Base-by-base conservation (phyloP, 2,888 invertebrate genomes). In the Archips crataeganus region DNA sequence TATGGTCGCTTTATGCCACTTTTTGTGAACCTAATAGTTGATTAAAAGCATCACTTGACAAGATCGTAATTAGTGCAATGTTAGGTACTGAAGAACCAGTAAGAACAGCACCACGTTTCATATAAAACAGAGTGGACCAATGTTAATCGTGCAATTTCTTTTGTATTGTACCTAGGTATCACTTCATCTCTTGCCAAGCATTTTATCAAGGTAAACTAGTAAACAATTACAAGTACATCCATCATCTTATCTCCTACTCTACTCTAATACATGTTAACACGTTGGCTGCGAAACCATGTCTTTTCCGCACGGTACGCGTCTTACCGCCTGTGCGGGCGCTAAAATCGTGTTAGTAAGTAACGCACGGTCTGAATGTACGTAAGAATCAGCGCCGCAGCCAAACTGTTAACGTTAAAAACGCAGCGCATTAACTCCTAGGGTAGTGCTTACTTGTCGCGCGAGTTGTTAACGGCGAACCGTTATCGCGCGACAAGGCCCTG, bases 401-500 rank as follows among this genome's bases (percentile, higher is more conserved):
- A n/a, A n/a, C n/a, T 63, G 45, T 73, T 62, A 73, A 73, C 57
- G 64, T 49, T 9, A 32, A 49, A 39, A 39, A 11, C 23, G 61
- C 39, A 45, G 23, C 15, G 45, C 45, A 62, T 49, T 32, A 62
- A 42, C 42, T 47, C 32, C 36, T 49, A 54, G 34, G 36, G 23
- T 51, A 51, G 45, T 45, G 3, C 11, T 8, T 59, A 23, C 45
- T 72, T 75, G 65, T 54, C 23, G 54, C 54, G 54, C 23, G 54
- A 54, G 54, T 54, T 54, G 54, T 54, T 54, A 54, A 54, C 54
- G 15, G 23, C 54, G 15, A 0, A 5, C 64, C 69, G 70, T 61
- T 71, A 66, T 68, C 77, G 76, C 79, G 81, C 87, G 79, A 89
- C 89, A 88, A 86, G 77, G 71, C 70, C 63, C 70, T 75, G 70